A percentile compares a stretch with the other conserved stretches of the same genome.
These are phyloP conservation scores for Gasteruption jaculator DNA, from an alignment of 2,888 invertebrate genomes.

Conservation along the genomic window DNA sequence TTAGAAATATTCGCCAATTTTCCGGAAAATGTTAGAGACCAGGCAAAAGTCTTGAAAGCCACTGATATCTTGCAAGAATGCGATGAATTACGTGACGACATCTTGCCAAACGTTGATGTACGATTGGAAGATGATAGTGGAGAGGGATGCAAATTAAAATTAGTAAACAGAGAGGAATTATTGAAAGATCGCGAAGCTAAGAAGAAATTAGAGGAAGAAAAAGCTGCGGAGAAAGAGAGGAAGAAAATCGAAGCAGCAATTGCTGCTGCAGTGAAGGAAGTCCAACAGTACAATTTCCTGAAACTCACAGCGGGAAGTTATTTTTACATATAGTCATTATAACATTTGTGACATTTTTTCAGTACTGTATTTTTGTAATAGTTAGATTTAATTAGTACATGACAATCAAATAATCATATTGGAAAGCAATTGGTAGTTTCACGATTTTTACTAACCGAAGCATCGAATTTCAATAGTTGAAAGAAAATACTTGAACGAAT, in stretches of 20 bases:
- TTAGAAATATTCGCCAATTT: conserved; percentile 81
- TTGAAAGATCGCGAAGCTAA: conserved; percentile 78
- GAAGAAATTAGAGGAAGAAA: conserved; percentile 68
- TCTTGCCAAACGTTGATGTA: conserved; percentile 88
- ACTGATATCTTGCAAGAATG: conserved; percentile 75
- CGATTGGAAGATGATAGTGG: conserved; percentile 88
- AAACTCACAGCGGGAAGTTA: too few relatives aligned
- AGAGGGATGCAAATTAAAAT: conserved; percentile 69
- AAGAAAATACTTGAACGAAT: too few relatives aligned
- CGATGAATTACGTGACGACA: conserved; percentile 80
- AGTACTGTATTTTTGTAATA: too few relatives aligned
- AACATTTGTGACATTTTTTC: too few relatives aligned
- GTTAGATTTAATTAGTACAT: too few relatives aligned
- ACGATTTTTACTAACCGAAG: too few relatives aligned
- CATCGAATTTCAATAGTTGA: too few relatives aligned
- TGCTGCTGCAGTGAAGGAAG: conserved; percentile 75
- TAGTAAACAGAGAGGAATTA: conserved; percentile 82
- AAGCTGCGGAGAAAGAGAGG: conserved; percentile 65
- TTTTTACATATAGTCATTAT: too few relatives aligned
- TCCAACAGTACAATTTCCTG: conserved; percentile 50
- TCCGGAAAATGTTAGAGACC: conserved; percentile 70
- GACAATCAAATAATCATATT: too few relatives aligned
- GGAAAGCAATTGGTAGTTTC: too few relatives aligned
- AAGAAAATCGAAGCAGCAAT: conserved; percentile 73
- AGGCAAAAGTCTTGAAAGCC: conserved; percentile 64